These are phyloP conservation scores for Pecten maximus DNA, from an alignment of 2,888 invertebrate genomes.

Conservation along the genomic window DNA sequence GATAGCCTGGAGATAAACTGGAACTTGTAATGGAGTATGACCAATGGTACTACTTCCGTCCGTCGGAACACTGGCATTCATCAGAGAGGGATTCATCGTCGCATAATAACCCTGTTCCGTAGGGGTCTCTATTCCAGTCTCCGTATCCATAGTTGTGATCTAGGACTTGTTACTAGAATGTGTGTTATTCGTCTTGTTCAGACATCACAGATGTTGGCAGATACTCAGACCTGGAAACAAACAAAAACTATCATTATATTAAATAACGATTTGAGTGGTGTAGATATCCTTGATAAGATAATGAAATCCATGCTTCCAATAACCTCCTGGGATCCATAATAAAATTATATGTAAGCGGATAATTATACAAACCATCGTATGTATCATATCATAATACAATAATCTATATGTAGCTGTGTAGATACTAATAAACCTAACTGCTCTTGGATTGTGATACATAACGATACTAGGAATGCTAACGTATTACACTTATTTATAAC, in stretches of 20 bases:
- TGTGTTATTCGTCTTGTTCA: neutral
- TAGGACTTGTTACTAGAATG: neutral
- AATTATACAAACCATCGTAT: neutral
- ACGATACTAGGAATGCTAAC: neutral
- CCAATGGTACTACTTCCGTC: conserved; percentile 31
- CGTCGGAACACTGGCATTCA: neutral
- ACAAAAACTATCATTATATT: neutral
- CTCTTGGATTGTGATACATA: neutral
- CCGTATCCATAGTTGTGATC: neutral
- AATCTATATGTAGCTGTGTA: neutral
- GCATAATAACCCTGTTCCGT: conserved; percentile 27
- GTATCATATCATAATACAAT: neutral
- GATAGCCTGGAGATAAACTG: conserved; percentile 76
- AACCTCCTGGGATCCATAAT: neutral
- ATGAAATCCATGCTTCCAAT: neutral
- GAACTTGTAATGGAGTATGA: conserved; percentile 62
- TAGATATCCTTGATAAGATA: neutral
- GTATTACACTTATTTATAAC: neutral
- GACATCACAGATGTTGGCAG: neutral
- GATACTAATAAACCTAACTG: neutral
- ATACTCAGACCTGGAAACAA: neutral
- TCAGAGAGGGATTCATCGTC: neutral
- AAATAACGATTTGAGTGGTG: too few species aligned
- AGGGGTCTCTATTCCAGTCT: neutral
- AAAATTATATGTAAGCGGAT: neutral